Base-by-base conservation (phyloP, 1,140 invertebrate species). In the Drosophila nasuta region DNA sequence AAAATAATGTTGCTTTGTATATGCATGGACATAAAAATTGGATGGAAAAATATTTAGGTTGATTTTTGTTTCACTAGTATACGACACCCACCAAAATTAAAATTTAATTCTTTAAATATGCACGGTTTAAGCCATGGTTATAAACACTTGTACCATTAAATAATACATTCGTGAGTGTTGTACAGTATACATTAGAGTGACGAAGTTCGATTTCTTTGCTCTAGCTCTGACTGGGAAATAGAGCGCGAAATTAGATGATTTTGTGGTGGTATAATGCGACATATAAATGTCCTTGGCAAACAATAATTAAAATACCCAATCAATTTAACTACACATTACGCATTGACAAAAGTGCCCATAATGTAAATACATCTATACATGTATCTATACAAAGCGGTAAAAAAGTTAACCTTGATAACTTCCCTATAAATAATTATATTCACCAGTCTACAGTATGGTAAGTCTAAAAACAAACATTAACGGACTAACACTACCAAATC, bases 321-420 rank as follows among this genome's bases (percentile, higher is more conserved):
- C 57, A 71, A 64, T 62, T 66, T 35, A 38, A 35, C 57, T 51
- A 25, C 45, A 79, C 49, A 60, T 79, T 49, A 63, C 25, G 35
- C 51, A 46, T 58, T 82, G 38, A 54, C 57, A 69, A 56, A 67
- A 62, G 59, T 74, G 45, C 70, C 52, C 28, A 69, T 52, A 63
- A 33, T 52, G 51, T 5, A 52, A 7, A 51, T 51, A 25, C 15
- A 15, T 46, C 59, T 38, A 38, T 10, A 10, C 3, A 52, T 59
- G 48, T 68, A 46, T 45, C 11, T 72, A 48, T 48, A 74, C 49
- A 63, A 30, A 68, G 58, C 58, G 63, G 79, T 81, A 72, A 72
- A 77, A 52, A 63, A 80, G 43, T 63, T 15, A 68, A 52, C 82
- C 82, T 82, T 85, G 66, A 86, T 78, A 85, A 66, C 75, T 87